A percentile compares a stretch with the other conserved stretches of the same genome.
These are phyloP conservation scores for Gerris buenoi DNA, from an alignment of 1,140 invertebrate genomes.

Conservation along the genomic window DNA sequence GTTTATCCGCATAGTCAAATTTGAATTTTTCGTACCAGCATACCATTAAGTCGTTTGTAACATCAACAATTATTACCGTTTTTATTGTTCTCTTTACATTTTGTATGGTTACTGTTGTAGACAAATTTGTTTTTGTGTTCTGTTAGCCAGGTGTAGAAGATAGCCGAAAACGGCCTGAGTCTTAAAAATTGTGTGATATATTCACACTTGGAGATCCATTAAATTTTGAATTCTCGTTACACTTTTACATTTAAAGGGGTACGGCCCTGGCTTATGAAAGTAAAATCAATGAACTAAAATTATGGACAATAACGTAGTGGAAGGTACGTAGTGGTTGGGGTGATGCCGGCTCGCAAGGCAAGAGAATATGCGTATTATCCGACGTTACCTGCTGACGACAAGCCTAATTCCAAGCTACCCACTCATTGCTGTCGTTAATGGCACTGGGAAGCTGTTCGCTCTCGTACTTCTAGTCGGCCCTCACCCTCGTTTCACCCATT, in stretches of 20 bases:
- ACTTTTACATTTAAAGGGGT: neutral
- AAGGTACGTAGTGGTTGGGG: neutral
- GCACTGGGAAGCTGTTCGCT: neutral
- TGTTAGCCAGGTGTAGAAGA: too few species aligned
- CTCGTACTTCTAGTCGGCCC: neutral
- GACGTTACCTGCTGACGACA: neutral
- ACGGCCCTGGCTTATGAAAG: neutral
- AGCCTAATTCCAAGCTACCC: neutral
- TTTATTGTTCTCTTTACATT: too few species aligned
- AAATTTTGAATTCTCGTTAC: neutral
- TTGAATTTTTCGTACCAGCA: too few species aligned
- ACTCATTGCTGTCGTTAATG: neutral
- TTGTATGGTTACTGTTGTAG: too few species aligned
- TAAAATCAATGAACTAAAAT: neutral
- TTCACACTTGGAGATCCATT: neutral
- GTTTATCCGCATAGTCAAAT: too few species aligned
- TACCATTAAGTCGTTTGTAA: too few species aligned
- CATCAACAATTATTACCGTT: too few species aligned
- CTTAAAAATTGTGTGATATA: too few species aligned
- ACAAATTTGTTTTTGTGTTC: too few species aligned
- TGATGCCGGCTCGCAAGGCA: too few species aligned
- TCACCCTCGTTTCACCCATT: neutral
- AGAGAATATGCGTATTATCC: neutral
- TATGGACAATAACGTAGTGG: neutral
- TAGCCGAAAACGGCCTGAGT: too few species aligned